Base-by-base conservation (phyloP, 2,797 vertebrate genomes). In the Cyclopterus lumpus region DNA sequence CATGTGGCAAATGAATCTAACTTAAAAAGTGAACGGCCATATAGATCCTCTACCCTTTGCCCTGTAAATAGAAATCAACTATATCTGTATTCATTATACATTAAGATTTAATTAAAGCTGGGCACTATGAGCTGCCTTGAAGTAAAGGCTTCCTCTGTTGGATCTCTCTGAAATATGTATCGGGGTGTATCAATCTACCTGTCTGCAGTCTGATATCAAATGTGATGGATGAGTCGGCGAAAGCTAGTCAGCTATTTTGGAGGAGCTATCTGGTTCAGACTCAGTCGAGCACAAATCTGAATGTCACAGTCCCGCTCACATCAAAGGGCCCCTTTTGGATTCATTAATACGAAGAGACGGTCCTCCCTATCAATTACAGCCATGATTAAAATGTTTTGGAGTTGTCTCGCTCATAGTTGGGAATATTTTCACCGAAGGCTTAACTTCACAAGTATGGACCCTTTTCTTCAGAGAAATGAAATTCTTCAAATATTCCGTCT, bases 251-350 rank as follows among this genome's bases (percentile, higher is more conserved):
- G 91, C 92, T 89, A 67, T 91, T 91, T 91, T 86, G 44, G 71
- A 79, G 79, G 48, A 76, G 88, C 86, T 90, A 88, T 93, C 88
- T 89, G 80, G 82, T 92, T 91, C 91, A 86, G 86, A 92, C 87
- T 87, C 83, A 87, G 81, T 78, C 84, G 69, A 80, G 86, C 86
- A 79, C 84, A 85, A 90, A 89, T 91, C 82, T 92, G 89, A 92
- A 91, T 89, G 91, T 92, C 91, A 92, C 88, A 93, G 91, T 86
- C 77, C 81, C 67, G 68, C 89, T 84, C 68, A 93, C 92, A 88
- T 94, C 91, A 93, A 93, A 94, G 88, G 74, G 73, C 46, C 79
- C 71, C 82, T 81, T 90, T 90, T 80, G 81, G 81, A 90, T 90
- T 92, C 85, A 91, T 94, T 92, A 91, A 90, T 89, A 89, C 87